These are phyloP conservation scores for Teleogryllus occipitalis DNA, from an alignment of 1,140 invertebrate species.

Conservation along the genomic window DNA sequence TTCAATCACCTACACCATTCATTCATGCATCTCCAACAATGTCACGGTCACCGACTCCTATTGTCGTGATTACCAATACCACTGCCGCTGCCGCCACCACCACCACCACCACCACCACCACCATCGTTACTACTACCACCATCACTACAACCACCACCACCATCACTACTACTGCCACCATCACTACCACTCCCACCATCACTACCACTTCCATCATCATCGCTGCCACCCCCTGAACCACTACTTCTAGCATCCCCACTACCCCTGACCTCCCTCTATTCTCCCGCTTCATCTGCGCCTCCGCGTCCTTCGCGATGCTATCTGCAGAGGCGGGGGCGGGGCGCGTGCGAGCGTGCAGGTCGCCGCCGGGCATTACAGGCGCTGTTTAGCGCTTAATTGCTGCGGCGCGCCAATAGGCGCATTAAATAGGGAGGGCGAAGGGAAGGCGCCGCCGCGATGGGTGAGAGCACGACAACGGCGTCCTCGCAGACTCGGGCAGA, in stretches of 20 bases:
- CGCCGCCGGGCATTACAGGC: conserved; percentile 1
- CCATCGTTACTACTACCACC: too few species aligned
- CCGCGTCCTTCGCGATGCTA: neutral
- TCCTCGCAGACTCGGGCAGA: neutral
- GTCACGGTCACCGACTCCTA: too few species aligned
- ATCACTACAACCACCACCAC: too few species aligned
- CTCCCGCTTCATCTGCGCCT: neutral
- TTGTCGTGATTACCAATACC: too few species aligned
- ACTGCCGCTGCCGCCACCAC: too few species aligned
- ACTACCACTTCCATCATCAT: too few species aligned
- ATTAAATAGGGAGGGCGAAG: neutral
- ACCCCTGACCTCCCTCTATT: neutral
- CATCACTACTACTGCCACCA: too few species aligned
- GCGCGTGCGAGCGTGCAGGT: neutral
- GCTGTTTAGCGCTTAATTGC: neutral
- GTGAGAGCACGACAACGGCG: neutral
- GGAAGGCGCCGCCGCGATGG: neutral
- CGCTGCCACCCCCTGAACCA: neutral
- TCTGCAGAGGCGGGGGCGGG: neutral
- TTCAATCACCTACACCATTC: too few species aligned
- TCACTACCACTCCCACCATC: too few species aligned
- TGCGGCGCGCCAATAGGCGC: neutral
- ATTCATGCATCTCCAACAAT: too few species aligned
- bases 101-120: too few species aligned
- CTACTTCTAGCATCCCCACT: neutral